Percentiles rank a stretch among this genome's conserved stretches.
These are phyloP conservation scores for Catocala fraxini DNA, from an alignment of 2,888 invertebrate genomes.

Conservation along the genomic window DNA sequence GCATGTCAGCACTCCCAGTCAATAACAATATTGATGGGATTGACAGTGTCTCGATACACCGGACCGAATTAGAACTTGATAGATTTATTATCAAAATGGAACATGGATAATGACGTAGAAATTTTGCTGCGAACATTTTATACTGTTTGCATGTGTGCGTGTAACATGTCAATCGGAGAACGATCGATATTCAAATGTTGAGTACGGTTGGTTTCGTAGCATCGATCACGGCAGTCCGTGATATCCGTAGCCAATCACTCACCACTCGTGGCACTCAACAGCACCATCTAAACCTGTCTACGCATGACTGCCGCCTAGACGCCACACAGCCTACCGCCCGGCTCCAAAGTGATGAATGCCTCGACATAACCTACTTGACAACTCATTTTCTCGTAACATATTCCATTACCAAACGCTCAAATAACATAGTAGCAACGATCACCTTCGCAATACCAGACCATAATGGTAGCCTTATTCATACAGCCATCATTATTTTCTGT, in stretches of 20 bases:
- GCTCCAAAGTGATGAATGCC: conserved; percentile 74
- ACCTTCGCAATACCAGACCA: conserved; percentile 79
- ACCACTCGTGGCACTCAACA: conserved; percentile 26
- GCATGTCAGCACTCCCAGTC: conserved; percentile 45
- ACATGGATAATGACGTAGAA: conserved; percentile 10
- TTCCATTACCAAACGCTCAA: conserved; percentile 82
- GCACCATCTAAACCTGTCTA: conserved; percentile 45
- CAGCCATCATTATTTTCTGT: conserved; percentile 86
- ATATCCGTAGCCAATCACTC: conserved; percentile 39
- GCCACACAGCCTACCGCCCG: conserved; percentile 38
- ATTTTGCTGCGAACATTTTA: conserved; percentile 5
- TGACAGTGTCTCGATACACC: conserved; percentile 35
- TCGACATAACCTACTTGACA: conserved; percentile 77
- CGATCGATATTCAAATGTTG: conserved; percentile 19
- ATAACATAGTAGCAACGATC: conserved; percentile 80
- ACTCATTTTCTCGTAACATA: conserved; percentile 85
- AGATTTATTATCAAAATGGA: conserved; percentile 28
- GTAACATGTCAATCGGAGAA: conserved; percentile 6
- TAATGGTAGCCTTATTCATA: conserved; percentile 84
- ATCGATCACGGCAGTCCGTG: background rate
- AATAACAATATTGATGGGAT: conserved; percentile 53
- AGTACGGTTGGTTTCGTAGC: conserved; percentile 13
- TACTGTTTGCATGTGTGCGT: background rate
- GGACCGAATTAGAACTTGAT: conserved; percentile 22
- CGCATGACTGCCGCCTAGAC: conserved; percentile 29